phyloP scores from a whole-genome alignment of 2,888 invertebrate species.

The Pharmacophagus antenor region DNA sequence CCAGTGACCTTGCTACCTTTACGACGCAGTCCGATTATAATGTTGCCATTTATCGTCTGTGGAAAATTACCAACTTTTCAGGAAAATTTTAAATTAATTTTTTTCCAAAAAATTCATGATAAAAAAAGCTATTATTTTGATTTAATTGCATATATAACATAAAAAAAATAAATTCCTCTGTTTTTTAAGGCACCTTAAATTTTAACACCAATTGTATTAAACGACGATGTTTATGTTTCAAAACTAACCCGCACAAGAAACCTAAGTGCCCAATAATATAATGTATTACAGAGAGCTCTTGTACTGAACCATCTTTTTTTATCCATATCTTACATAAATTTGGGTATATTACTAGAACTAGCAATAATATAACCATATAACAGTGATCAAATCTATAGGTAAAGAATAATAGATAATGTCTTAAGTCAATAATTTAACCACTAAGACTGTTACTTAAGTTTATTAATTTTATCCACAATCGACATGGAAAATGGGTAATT shows the following conservation, averaged over 20 bases:
- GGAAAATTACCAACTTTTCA: background rate
- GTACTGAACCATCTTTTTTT: background rate
- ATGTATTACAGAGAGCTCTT: background rate
- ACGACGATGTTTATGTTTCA: background rate
- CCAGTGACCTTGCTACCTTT: slow-evolving; percentile 6
- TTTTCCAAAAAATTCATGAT: background rate
- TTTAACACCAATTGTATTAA: too few species aligned
- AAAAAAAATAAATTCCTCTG: background rate
- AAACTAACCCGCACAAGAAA: background rate
- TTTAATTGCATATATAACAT: background rate
- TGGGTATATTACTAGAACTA: too few species aligned
- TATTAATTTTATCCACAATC: too few species aligned
- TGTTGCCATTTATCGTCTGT: background rate
- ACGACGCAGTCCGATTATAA: background rate
- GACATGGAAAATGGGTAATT: too few species aligned
- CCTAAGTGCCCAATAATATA: background rate
- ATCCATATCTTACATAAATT: background rate
- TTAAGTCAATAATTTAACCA: too few species aligned
- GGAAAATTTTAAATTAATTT: background rate
- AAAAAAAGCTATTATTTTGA: background rate
- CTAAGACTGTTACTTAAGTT: too few species aligned
- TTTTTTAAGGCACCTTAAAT: too few species aligned
- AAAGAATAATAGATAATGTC: too few species aligned
- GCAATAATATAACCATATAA: too few species aligned
- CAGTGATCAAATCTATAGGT: too few species aligned